Evolutionary conservation across 2,113 vertebrate genomes (phyloP).

Genomic region (Danionella cerebrum): DNA sequence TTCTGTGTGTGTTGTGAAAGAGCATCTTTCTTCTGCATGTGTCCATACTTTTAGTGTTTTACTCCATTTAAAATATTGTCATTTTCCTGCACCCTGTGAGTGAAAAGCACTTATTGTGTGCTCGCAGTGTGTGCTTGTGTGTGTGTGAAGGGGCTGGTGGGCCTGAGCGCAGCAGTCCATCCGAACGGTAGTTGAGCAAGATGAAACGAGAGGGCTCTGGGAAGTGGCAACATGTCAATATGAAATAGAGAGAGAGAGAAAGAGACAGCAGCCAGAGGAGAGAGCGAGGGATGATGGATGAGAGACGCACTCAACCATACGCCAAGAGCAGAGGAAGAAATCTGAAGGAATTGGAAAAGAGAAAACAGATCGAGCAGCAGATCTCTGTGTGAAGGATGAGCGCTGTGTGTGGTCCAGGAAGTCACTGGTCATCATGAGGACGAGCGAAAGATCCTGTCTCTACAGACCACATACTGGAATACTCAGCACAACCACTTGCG

Average conservation of each 20-base stretch:
- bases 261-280: conserved; percentile 20
- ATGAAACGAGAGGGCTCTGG: conserved; percentile 30
- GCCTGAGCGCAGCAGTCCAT: background rate
- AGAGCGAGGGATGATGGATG: conserved; percentile 31
- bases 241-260: conserved; percentile 36
- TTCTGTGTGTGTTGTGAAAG: too few relatives aligned
- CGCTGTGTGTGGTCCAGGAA: background rate
- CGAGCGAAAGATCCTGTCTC: background rate
- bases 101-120: too few relatives aligned
- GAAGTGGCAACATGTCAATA: conserved; percentile 44
- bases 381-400: conserved; percentile 20
- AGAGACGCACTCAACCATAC: conserved; percentile 19
- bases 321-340: conserved; percentile 10
- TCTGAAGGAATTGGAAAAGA: conserved; percentile 22
- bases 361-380: conserved; percentile 8
- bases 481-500: too few relatives aligned
- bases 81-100: too few relatives aligned
- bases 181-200: conserved; percentile 28
- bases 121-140: background rate
- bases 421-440: background rate
- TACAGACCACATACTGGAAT: background rate
- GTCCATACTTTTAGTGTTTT: too few relatives aligned
- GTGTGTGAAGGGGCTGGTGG: background rate
- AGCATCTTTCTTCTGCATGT: too few relatives aligned
- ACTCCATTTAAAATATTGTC: too few relatives aligned